Percentiles rank a stretch among this genome's conserved stretches.
Evolutionary conservation across 2,888 invertebrate species (phyloP).

Genomic region (Megastigmus dorsalis): DNA sequence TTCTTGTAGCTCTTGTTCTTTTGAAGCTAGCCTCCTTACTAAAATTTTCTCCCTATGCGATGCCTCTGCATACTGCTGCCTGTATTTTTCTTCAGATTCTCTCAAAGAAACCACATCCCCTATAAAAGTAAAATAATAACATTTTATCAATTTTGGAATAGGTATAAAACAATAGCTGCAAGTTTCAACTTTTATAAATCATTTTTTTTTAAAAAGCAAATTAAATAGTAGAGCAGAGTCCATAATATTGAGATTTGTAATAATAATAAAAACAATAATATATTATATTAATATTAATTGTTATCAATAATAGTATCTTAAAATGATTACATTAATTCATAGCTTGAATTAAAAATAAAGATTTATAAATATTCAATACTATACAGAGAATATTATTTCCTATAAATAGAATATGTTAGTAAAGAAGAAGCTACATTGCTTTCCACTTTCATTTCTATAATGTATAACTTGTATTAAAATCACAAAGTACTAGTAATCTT

Average conservation of each 20-base stretch:
- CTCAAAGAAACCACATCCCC: slow-evolving; percentile 83
- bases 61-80: slow-evolving; percentile 89
- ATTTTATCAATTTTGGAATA: not conserved
- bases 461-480: slow-evolving; percentile 40
- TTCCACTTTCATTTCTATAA: slow-evolving; percentile 6
- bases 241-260: too few species aligned
- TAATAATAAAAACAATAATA: too few species aligned
- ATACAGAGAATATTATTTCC: slow-evolving; percentile 35
- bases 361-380: slow-evolving; percentile 30
- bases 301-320: not conserved
- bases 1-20: slow-evolving; percentile 98
- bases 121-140: slow-evolving; percentile 72
- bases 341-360: slow-evolving; percentile 10
- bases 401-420: slow-evolving; percentile 40
- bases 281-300: too few species aligned
- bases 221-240: too few species aligned
- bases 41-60: slow-evolving; percentile 94
- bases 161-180: not conserved
- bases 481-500: slow-evolving; percentile 35
- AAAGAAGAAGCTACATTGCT: slow-evolving; percentile 9
- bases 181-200: slow-evolving; percentile 19
- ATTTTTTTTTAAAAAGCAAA: slow-evolving; percentile 14
- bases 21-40: slow-evolving; percentile 92
- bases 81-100: slow-evolving; percentile 87
- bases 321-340: too few species aligned